Conservation (phyloP, 2,888 invertebrate species). For the Drosophila sordidula region DNA sequence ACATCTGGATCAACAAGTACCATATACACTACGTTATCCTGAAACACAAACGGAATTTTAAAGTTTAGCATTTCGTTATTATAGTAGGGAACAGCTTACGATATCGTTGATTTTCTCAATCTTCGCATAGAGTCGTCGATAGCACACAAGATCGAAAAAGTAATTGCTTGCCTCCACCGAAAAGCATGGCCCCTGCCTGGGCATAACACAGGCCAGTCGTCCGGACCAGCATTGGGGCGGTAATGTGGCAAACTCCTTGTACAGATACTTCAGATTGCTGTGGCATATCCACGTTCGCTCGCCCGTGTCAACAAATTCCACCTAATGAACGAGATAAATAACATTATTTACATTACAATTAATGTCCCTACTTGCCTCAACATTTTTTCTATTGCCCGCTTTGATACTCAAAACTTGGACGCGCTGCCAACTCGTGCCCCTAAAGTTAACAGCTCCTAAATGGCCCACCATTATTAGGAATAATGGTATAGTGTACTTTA, state of each 20-base stretch:
- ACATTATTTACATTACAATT: background rate
- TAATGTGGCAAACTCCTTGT: conserved; percentile 65
- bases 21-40: conserved; percentile 71
- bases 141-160: conserved; percentile 67
- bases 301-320: conserved; percentile 81
- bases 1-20: conserved; percentile 72
- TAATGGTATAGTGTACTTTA: conserved; percentile 61
- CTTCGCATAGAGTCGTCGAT: conserved; percentile 71
- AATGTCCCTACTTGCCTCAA: conserved; percentile 61
- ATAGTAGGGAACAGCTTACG: conserved; percentile 36
- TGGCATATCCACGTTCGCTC: conserved; percentile 67
- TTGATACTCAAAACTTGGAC: conserved; percentile 66
- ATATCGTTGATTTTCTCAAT: conserved; percentile 68
- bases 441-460: conserved; percentile 68
- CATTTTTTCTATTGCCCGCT: conserved; percentile 36
- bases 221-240: conserved; percentile 77
- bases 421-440: conserved; percentile 75
- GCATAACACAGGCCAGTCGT: conserved; percentile 73
- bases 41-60: background rate
- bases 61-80: background rate
- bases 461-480: conserved; percentile 72
- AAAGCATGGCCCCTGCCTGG: conserved; percentile 66
- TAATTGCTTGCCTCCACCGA: conserved; percentile 64
- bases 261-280: conserved; percentile 71
- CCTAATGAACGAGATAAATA: conserved; percentile 41